Evolutionary conservation across 2,113 vertebrate genomes (phyloP).

Genomic region (Acanthochromis polyacanthus): DNA sequence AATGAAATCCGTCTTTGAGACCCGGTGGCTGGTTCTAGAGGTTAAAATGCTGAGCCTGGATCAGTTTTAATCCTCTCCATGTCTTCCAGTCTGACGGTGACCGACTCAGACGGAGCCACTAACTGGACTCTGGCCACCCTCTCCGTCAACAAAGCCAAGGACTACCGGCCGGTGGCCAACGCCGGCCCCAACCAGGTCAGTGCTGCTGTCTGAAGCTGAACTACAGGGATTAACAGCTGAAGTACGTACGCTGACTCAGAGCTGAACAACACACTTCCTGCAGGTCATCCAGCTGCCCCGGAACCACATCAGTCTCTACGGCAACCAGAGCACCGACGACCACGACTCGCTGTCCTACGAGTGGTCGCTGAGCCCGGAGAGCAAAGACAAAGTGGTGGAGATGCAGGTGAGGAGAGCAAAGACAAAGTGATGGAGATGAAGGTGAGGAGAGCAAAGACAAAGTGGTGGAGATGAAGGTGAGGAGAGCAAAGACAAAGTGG

Average conservation of each 20-base stretch:
- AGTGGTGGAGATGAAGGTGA: too few species aligned
- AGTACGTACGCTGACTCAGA: neutral
- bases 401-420: slow-evolving; percentile 99
- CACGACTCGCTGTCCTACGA: slow-evolving; percentile 94
- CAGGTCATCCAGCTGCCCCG: slow-evolving; percentile 94
- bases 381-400: slow-evolving; percentile 98
- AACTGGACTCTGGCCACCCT: slow-evolving; percentile 92
- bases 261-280: neutral
- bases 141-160: slow-evolving; percentile 94
- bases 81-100: slow-evolving; percentile 90
- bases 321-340: slow-evolving; percentile 96
- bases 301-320: slow-evolving; percentile 92
- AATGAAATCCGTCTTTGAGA: too few species aligned
- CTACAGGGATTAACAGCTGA: neutral
- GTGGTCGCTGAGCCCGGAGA: slow-evolving; percentile 96
- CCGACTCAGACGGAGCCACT: slow-evolving; percentile 93
- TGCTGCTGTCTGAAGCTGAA: neutral
- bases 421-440: too few species aligned
- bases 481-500: too few species aligned
- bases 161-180: slow-evolving; percentile 95
- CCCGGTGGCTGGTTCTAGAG: too few species aligned
- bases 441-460: too few species aligned
- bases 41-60: too few species aligned
- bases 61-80: neutral
- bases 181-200: slow-evolving; percentile 91